Conservation (phyloP, 92 coral and sea anemone genomes). For the Epizoanthus fatuus region DNA sequence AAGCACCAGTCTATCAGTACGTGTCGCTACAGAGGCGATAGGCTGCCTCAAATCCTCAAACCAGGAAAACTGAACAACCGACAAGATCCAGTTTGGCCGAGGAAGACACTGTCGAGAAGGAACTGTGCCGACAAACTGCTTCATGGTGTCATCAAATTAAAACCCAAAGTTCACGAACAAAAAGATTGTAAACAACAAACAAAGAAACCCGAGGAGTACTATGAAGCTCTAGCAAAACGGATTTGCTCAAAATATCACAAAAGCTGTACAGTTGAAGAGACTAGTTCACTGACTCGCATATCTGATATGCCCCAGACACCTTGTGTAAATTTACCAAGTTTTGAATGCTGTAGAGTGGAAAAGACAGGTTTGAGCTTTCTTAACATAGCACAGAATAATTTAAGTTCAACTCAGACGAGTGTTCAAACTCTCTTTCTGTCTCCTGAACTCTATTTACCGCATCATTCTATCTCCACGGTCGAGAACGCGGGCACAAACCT, state of each 20-base stretch:
- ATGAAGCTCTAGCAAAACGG: neutral
- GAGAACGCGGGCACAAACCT: neutral
- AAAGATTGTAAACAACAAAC: neutral
- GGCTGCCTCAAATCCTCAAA: neutral
- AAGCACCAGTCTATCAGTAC: neutral
- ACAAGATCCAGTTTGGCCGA: neutral
- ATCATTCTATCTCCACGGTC: neutral
- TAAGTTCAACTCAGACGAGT: neutral
- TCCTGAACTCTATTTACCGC: neutral
- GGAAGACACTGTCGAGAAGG: neutral
- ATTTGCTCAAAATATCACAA: constrained; percentile 6
- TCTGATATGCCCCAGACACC: neutral
- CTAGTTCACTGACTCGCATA: no score
- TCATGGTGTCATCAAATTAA: neutral
- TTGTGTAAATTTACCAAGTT: neutral
- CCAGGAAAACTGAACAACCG: neutral
- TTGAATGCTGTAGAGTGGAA: neutral
- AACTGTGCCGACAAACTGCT: neutral
- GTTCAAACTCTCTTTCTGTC: neutral
- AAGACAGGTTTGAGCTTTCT: neutral
- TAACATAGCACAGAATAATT: neutral
- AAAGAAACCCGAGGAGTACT: neutral
- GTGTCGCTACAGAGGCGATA: neutral
- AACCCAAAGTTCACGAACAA: neutral
- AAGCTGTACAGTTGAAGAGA: neutral